These are phyloP conservation scores for Meta bourneti DNA, from an alignment of 2,888 invertebrate genomes.

Conservation along the genomic window DNA sequence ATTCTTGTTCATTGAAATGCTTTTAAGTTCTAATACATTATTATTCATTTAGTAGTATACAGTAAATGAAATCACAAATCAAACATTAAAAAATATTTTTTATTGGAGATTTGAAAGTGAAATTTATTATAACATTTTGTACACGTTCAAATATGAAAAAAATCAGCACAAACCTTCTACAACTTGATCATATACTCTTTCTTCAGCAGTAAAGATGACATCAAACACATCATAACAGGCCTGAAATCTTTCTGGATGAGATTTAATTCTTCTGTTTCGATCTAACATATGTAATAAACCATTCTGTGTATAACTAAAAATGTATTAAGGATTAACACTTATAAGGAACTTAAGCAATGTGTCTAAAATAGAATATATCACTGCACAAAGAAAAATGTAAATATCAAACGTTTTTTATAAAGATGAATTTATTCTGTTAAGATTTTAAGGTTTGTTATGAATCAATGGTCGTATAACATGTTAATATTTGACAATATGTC, in stretches of 20 bases:
- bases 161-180: constrained; percentile 86
- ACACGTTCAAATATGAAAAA: not conserved
- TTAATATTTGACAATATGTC: not conserved
- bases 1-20: no score
- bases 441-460: no score
- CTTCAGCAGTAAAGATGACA: constrained; percentile 97
- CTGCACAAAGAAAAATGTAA: no score
- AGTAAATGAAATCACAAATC: no score
- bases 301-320: constrained; percentile 93
- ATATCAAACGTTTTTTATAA: no score
- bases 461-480: no score
- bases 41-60: no score
- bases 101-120: no score
- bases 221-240: constrained; percentile 93
- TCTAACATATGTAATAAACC: constrained; percentile 99
- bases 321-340: constrained; percentile 8
- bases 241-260: constrained; percentile 96
- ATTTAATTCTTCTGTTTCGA: constrained; percentile 96
- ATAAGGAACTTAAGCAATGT: not conserved
- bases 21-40: no score
- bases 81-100: no score
- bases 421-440: no score
- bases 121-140: not conserved
- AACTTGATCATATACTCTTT: constrained; percentile 98
- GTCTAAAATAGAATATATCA: not conserved